These are phyloP conservation scores for Eupithecia tripunctaria DNA, from an alignment of 2,888 invertebrate species.

Conservation along the genomic window DNA sequence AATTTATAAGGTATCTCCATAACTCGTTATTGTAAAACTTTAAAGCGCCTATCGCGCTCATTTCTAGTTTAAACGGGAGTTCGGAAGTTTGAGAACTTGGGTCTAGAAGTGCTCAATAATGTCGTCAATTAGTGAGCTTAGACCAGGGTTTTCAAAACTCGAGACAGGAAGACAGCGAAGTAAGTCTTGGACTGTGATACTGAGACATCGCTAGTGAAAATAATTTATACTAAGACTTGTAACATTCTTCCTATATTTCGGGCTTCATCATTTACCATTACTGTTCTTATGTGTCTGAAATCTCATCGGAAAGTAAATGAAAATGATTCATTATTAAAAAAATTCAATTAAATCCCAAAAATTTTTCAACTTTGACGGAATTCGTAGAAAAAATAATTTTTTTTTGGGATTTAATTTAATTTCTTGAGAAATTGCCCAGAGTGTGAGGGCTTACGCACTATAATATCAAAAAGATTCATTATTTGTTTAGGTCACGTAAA, in stretches of 20 bases:
- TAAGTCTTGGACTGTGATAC: not conserved
- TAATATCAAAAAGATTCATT: not conserved
- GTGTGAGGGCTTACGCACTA: too few species aligned
- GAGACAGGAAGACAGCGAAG: not conserved
- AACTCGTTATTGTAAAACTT: conserved; percentile 70
- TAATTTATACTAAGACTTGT: not conserved
- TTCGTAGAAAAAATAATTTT: too few species aligned
- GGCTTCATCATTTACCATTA: not conserved
- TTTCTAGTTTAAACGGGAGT: conserved; percentile 74
- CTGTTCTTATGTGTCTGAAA: not conserved
- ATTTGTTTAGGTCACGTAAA: not conserved
- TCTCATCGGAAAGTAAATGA: not conserved
- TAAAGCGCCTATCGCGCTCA: conserved; percentile 55
- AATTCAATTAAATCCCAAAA: too few species aligned
- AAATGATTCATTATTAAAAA: too few species aligned
- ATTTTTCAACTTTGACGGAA: too few species aligned
- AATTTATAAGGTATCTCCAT: conserved; percentile 43
- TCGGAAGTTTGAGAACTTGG: conserved; percentile 62
- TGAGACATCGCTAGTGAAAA: not conserved
- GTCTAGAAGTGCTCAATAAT: conserved; percentile 65
- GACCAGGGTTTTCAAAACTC: not conserved
- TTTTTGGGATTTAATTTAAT: too few species aligned
- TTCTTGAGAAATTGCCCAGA: too few species aligned
- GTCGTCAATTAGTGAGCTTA: conserved; percentile 73
- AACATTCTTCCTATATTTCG: not conserved